phyloP scores from a whole-genome alignment of 2,888 invertebrate species.

The Acronicta alni region DNA sequence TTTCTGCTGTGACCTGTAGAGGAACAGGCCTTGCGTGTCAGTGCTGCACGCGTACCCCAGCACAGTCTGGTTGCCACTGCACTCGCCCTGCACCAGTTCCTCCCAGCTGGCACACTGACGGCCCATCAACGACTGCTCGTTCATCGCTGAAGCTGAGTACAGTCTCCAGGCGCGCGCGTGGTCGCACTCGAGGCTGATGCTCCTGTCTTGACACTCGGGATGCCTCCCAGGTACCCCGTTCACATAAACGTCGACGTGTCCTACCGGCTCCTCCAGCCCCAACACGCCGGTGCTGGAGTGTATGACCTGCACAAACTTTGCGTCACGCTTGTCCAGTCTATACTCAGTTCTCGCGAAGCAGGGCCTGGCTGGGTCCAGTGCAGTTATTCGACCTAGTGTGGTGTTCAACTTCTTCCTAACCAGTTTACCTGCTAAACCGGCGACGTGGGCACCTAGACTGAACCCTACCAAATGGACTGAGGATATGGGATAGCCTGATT shows the following conservation, averaged over 20 bases:
- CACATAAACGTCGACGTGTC: slow-evolving; percentile 80
- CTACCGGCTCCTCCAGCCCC: slow-evolving; percentile 75
- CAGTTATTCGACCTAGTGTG: slow-evolving; percentile 74
- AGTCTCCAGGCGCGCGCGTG: slow-evolving; percentile 80
- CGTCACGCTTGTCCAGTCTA: slow-evolving; percentile 70
- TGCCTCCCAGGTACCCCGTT: slow-evolving; percentile 77
- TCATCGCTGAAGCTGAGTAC: slow-evolving; percentile 70
- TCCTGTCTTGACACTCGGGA: slow-evolving; percentile 73
- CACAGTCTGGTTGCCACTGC: slow-evolving; percentile 66
- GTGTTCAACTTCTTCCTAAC: slow-evolving; percentile 65
- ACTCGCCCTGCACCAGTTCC: slow-evolving; percentile 65
- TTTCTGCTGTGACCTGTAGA: slow-evolving; percentile 68
- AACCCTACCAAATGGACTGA: slow-evolving; percentile 90
- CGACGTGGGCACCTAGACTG: slow-evolving; percentile 91
- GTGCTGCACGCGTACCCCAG: slow-evolving; percentile 71
- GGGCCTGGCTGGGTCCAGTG: slow-evolving; percentile 81
- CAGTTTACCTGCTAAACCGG: slow-evolving; percentile 82
- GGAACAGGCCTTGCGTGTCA: slow-evolving; percentile 68
- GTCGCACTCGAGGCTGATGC: slow-evolving; percentile 77
- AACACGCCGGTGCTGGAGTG: slow-evolving; percentile 80
- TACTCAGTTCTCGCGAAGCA: slow-evolving; percentile 72
- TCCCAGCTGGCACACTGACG: slow-evolving; percentile 70
- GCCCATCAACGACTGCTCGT: slow-evolving; percentile 63
- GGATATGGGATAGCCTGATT: slow-evolving; percentile 74
- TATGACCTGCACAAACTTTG: slow-evolving; percentile 79